phyloP scores from a whole-genome alignment of 2,888 invertebrate species.

The Suillia variegata region DNA sequence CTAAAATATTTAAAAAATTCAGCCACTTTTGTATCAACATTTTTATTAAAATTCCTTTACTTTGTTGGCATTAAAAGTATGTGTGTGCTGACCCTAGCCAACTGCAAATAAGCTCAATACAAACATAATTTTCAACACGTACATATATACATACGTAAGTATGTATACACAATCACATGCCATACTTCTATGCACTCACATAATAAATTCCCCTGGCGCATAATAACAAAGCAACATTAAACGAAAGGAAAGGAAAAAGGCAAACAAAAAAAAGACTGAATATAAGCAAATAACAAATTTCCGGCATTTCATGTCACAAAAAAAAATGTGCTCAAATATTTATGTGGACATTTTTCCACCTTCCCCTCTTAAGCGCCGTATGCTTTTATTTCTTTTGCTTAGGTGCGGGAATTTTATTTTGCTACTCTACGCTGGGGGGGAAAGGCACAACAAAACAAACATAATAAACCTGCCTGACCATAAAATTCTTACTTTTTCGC shows the following conservation, averaged over 20 bases:
- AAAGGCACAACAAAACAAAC: not conserved
- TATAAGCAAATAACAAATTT: conserved; percentile 1
- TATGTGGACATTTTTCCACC: conserved; percentile 2
- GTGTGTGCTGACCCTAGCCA: too few species aligned
- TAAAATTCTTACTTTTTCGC: conserved; percentile 1
- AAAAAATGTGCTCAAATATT: conserved; percentile 7
- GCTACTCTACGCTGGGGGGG: not conserved
- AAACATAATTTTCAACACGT: too few species aligned
- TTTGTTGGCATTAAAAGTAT: too few species aligned
- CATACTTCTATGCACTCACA: not conserved
- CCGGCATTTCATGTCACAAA: not conserved
- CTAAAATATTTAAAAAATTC: too few species aligned
- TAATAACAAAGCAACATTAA: too few species aligned
- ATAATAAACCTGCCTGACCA: conserved; percentile 7
- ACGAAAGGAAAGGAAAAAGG: too few species aligned
- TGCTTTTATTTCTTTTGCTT: too few species aligned
- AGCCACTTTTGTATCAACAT: too few species aligned
- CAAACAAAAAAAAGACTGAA: not conserved
- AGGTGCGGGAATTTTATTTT: not conserved
- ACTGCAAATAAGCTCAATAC: too few species aligned
- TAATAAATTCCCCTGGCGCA: not conserved
- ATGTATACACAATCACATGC: not conserved
- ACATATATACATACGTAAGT: too few species aligned
- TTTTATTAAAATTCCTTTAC: too few species aligned
- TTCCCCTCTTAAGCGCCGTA: not conserved